These are phyloP conservation scores for Dinoponera quadriceps DNA, from an alignment of 1,140 invertebrate species.

Conservation along the genomic window DNA sequence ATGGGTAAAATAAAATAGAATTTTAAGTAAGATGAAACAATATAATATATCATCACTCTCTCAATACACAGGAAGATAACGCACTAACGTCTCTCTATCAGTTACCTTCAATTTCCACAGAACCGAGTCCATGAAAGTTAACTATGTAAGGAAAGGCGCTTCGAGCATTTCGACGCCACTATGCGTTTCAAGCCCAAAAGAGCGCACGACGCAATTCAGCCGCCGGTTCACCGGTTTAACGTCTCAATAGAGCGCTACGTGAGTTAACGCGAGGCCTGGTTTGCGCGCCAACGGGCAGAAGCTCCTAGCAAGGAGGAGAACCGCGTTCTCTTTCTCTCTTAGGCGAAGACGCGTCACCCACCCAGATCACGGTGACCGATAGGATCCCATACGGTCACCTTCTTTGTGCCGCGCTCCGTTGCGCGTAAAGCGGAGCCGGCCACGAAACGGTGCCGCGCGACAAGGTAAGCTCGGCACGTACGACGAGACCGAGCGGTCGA, in stretches of 20 bases:
- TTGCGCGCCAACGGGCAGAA: background rate
- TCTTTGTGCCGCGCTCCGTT: conserved; percentile 56
- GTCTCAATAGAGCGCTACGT: background rate
- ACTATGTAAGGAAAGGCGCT: background rate
- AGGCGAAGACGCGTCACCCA: conserved; percentile 75
- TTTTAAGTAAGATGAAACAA: no score
- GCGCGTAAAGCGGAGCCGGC: conserved; percentile 29
- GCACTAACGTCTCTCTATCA: no score
- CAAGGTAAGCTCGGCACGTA: conserved; percentile 69
- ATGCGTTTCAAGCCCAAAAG: background rate
- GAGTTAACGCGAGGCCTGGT: background rate
- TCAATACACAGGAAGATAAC: no score
- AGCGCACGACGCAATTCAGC: background rate
- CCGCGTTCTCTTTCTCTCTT: background rate
- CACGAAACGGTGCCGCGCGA: conserved; percentile 49
- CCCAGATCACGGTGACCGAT: conserved; percentile 73
- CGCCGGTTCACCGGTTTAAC: background rate
- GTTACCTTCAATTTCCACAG: background rate
- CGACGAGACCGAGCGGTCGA: conserved; percentile 45
- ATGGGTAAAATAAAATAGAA: no score
- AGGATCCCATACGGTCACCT: conserved; percentile 69
- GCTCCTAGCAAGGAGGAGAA: conserved; percentile 34
- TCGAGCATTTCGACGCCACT: background rate
- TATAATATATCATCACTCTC: no score
- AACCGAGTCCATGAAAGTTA: background rate